Base-by-base conservation (phyloP, 2,113 vertebrate species). In the Todiramphus chloris region DNA sequence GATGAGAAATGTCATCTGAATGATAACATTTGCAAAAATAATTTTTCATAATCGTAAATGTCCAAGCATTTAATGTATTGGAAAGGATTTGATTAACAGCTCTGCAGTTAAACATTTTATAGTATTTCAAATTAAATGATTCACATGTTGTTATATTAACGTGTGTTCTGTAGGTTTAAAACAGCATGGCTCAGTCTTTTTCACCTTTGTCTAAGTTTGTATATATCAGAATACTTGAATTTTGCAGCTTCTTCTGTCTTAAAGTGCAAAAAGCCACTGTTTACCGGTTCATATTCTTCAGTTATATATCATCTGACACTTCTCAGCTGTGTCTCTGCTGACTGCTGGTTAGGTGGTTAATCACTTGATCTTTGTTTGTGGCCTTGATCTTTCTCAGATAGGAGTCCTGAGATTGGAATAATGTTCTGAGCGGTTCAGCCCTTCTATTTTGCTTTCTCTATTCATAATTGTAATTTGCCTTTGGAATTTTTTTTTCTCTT, bases 341-440 rank as follows among this genome's bases (percentile, higher is more conserved):
- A 81, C 79, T 76, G 39, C 59, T 93, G 75, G 56, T 90, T 89
- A 91, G 79, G 39, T 23, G 46, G 53, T 80, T 94, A 95, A 96
- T 97, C 81, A 48, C 72, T 92, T 90, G 76, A 92, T 97, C 72
- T 55, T 50, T 90, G 76, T 33, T 44, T 92, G 37, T 87, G 50
- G 76, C 85, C 86, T 96, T 96, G 74, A 84, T 91, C 90, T 96
- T 97, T 95, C 86, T 92, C 84, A 63, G 37, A 20, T 91, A n/a
- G 56, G 80, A 95, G 28, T 91, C 51, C 72, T 87, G 50, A 89
- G 75, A 53, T 74, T 64, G 72, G 50, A 96, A 84, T 63, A 89
- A 46, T 74, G 41, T 64, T 95, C 28, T 94, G 82, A 94, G 89
- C 93, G 82, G 93, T 77, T 93, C 48, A 94, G 5, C n/a, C 51